Percentiles rank a stretch among this genome's conserved stretches.
phyloP scores from a whole-genome alignment of 2,113 vertebrate species.

The Orcinus orca region DNA sequence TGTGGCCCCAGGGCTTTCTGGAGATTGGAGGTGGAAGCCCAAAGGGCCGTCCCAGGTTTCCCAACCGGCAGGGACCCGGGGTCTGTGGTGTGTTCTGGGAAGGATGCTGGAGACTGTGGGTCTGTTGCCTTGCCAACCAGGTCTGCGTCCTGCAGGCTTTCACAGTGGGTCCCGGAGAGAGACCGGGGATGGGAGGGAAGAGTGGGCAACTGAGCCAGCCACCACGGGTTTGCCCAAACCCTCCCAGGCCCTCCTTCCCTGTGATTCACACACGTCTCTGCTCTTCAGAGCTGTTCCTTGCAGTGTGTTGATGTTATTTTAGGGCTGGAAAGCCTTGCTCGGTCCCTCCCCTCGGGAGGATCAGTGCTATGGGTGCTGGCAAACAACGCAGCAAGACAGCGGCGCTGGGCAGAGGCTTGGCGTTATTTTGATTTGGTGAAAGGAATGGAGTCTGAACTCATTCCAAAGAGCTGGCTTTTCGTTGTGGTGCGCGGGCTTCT shows the following conservation, averaged over 20 bases:
- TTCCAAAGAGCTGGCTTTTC: too few species aligned
- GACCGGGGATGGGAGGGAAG: neutral
- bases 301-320: rapidly evolving
- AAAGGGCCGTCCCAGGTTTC: neutral
- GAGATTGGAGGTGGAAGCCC: neutral
- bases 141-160: neutral
- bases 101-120: neutral
- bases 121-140: neutral
- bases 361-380: rapidly evolving
- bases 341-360: rapidly evolving
- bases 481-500: too few species aligned
- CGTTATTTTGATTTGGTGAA: neutral
- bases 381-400: rapidly evolving
- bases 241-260: neutral
- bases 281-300: neutral
- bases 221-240: too few species aligned
- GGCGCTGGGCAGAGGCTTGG: rapidly evolving
- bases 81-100: neutral
- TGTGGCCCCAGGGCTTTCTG: too few species aligned
- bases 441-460: neutral
- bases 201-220: neutral
- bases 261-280: rapidly evolving
- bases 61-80: neutral
- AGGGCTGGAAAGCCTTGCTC: neutral
- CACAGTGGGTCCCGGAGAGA: neutral